A percentile compares a stretch with the other conserved stretches of the same genome.
These are phyloP conservation scores for Malurus cyaneus DNA, from an alignment of 2,113 vertebrate species.

Conservation along the genomic window DNA sequence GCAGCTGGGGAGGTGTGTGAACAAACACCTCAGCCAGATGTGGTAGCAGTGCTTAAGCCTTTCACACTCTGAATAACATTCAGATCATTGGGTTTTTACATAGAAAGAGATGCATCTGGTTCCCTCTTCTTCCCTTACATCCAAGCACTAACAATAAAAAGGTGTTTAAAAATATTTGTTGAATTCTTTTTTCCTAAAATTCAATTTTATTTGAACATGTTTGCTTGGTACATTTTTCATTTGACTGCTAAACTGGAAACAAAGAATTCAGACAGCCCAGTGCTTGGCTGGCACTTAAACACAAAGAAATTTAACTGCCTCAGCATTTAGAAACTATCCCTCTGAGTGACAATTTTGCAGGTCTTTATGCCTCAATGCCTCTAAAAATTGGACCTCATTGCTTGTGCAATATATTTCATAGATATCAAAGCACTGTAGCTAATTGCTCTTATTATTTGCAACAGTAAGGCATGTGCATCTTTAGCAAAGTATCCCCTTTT, in stretches of 20 bases:
- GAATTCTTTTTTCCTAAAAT: not conserved
- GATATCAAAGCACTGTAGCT: not conserved
- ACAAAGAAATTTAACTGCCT: not conserved
- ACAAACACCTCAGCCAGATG: not conserved
- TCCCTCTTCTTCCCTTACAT: not conserved
- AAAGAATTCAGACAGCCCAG: not conserved
- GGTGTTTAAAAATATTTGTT: not conserved
- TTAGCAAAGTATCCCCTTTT: not conserved
- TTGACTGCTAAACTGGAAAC: not conserved
- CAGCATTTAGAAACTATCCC: not conserved
- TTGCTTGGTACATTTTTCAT: not conserved
- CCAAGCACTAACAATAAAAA: not conserved
- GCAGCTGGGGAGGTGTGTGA: not conserved
- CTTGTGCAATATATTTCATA: not conserved
- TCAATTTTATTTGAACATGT: not conserved
- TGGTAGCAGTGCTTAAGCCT: not conserved
- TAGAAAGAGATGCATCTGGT: accelerated
- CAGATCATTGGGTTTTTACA: not conserved
- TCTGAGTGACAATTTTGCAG: not conserved
- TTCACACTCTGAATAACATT: not conserved
- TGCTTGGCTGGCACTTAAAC: not conserved
- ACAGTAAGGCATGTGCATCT: not conserved
- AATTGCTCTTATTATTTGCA: not conserved
- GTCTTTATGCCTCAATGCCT: not conserved
- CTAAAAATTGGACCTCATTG: not conserved